Percentiles rank a stretch among this genome's conserved stretches.
phyloP scores from a whole-genome alignment of 2,113 vertebrate genomes.

The Antechinus stuartii region DNA sequence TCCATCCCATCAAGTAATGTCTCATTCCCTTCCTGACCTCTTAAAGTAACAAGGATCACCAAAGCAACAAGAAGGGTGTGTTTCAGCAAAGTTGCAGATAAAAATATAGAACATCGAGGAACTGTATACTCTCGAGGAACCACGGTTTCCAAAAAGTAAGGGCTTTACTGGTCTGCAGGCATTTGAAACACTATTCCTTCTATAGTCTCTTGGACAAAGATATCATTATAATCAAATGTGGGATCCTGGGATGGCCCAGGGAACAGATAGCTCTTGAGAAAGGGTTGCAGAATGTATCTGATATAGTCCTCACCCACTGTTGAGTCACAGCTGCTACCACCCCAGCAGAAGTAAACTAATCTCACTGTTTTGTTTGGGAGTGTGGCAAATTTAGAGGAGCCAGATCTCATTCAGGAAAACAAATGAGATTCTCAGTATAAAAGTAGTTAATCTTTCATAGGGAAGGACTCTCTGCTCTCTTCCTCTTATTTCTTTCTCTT shows the following conservation, averaged over 20 bases:
- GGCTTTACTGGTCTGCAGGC: not conserved
- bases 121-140: not conserved
- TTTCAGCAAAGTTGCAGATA: conserved; percentile 45
- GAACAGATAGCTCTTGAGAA: not conserved
- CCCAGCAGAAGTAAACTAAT: not conserved
- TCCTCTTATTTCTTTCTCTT: not conserved
- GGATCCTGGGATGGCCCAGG: not conserved
- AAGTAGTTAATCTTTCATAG: not conserved
- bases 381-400: conserved; percentile 4
- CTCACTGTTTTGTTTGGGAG: not conserved
- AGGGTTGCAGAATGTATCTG: not conserved
- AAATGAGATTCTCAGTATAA: not conserved
- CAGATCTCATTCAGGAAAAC: conserved; percentile 14
- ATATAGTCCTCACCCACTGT: conserved; percentile 14
- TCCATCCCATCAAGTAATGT: conserved; percentile 46
- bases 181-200: not conserved
- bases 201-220: not conserved
- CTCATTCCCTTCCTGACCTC: conserved; percentile 52
- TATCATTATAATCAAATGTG: not conserved
- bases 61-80: not conserved
- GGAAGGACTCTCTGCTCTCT: not conserved
- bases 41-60: conserved; percentile 15
- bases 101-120: not conserved
- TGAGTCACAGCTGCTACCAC: conserved; percentile 12
- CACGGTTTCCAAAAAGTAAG: not conserved